Conservation (phyloP, 2,888 invertebrate genomes). For the Cerastoderma edule region DNA sequence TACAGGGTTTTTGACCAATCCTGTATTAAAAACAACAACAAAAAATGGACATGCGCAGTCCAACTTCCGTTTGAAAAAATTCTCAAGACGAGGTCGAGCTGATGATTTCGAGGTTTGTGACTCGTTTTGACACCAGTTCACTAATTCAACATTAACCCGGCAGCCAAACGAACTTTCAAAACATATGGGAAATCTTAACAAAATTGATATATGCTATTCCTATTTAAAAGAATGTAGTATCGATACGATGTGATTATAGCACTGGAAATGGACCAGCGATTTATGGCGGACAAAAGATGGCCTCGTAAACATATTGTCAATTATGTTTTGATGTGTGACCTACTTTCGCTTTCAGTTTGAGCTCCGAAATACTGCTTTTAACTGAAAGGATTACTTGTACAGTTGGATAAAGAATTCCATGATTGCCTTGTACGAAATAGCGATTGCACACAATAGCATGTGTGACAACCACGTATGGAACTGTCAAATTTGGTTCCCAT, state of each 20-base stretch:
- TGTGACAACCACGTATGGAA: no score
- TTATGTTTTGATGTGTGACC: not conserved
- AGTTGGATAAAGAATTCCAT: not conserved
- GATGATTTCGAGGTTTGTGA: slow-evolving; percentile 82
- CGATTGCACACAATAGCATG: no score
- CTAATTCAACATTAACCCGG: not conserved
- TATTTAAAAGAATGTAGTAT: no score
- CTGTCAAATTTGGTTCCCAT: no score
- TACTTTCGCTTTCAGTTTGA: slow-evolving; percentile 51
- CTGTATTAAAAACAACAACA: no score
- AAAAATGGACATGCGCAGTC: slow-evolving; percentile 30
- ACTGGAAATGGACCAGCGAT: no score
- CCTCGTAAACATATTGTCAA: not conserved
- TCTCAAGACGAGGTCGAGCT: slow-evolving; percentile 77
- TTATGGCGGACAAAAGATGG: not conserved
- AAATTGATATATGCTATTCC: no score
- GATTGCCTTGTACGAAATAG: not conserved
- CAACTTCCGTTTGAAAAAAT: slow-evolving; percentile 67
- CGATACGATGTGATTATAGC: no score
- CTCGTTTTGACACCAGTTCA: slow-evolving; percentile 77
- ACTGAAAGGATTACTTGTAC: not conserved
- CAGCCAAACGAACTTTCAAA: not conserved
- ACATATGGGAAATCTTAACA: no score
- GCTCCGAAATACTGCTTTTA: not conserved
- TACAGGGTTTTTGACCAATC: not conserved